These are phyloP conservation scores for Rhombomys opimus DNA, from an alignment of 2,113 vertebrate genomes.

Conservation along the genomic window DNA sequence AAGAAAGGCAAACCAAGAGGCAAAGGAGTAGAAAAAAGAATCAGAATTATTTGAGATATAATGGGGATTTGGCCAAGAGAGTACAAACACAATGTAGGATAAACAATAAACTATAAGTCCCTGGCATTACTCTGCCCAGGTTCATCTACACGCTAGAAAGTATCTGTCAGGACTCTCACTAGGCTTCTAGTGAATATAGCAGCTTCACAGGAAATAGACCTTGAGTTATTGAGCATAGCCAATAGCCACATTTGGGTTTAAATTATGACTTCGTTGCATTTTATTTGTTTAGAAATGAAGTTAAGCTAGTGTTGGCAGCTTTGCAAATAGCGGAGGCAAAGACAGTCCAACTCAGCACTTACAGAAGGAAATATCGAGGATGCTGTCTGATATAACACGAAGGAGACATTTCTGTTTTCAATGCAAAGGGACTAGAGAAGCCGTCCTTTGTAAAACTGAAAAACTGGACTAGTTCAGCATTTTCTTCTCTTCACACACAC, in stretches of 20 bases:
- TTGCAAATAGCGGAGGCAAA: constrained; percentile 49
- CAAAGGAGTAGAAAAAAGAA: neutral
- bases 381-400: neutral
- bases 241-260: constrained; percentile 24
- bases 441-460: neutral
- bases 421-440: neutral
- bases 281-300: constrained; percentile 67
- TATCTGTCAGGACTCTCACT: neutral
- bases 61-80: neutral
- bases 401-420: neutral
- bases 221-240: constrained; percentile 22
- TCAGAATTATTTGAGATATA: neutral
- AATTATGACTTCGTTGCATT: constrained; percentile 40
- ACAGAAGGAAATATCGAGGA: constrained; percentile 39
- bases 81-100: neutral
- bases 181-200: neutral
- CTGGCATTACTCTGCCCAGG: neutral
- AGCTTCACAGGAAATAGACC: neutral
- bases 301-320: constrained; percentile 53
- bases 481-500: neutral
- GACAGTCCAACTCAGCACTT: constrained; percentile 38
- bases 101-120: neutral
- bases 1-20: neutral
- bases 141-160: neutral
- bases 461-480: neutral